A percentile compares a stretch with the other conserved stretches of the same genome.
Conservation (phyloP, 2,888 invertebrate species). For the Tipula helvola region DNA sequence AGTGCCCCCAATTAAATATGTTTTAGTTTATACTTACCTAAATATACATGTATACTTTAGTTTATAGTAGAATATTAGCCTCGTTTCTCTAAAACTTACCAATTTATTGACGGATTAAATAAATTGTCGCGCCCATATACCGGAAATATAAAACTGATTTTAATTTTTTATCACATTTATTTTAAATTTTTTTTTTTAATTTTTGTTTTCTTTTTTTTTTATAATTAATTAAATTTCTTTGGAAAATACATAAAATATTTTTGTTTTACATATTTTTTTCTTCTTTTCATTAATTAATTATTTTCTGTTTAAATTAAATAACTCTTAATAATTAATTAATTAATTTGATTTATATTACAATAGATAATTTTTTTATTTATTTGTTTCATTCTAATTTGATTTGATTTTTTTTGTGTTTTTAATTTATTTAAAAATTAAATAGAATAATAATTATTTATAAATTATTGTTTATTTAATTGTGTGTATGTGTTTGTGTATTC, state of each 20-base stretch:
- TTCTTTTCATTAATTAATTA: neutral
- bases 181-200: neutral
- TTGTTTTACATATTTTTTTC: neutral
- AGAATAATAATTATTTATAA: neutral
- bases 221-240: conserved; percentile 4
- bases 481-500: neutral
- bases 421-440: neutral
- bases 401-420: neutral
- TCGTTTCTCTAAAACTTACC: too few relatives aligned
- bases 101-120: too few relatives aligned
- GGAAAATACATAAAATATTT: neutral
- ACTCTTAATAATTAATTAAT: conserved; percentile 4
- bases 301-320: neutral
- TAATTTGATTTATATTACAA: neutral
- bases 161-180: conserved; percentile 8
- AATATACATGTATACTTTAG: too few relatives aligned
- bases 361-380: neutral
- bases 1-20: too few relatives aligned
- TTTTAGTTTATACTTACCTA: too few relatives aligned
- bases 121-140: too few relatives aligned
- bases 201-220: neutral
- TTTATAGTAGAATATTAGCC: neutral
- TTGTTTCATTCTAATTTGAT: neutral
- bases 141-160: neutral
- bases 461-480: neutral